Evolutionary conservation across 2,797 vertebrate genomes (phyloP).

Genomic region (Amblyraja radiata): DNA sequence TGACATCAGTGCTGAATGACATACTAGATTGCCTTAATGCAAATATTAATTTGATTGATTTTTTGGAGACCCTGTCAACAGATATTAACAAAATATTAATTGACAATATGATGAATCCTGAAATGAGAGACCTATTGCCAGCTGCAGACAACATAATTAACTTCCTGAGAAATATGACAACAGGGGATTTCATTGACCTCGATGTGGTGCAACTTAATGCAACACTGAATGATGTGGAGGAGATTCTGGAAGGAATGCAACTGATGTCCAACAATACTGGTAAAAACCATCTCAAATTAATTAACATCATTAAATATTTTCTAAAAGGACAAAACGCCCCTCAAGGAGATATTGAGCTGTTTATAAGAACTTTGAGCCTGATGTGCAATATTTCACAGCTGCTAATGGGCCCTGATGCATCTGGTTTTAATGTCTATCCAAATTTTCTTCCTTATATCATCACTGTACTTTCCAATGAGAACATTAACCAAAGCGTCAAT

Average conservation of each 20-base stretch:
- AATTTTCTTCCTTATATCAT: neutral
- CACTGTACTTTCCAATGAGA: neutral
- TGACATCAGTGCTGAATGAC: neutral
- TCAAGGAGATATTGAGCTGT: neutral
- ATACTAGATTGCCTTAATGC: neutral
- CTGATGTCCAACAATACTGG: neutral
- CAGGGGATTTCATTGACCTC: neutral
- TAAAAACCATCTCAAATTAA: neutral
- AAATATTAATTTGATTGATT: neutral
- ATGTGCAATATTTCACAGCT: slow-evolving; percentile 34
- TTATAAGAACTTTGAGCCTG: neutral
- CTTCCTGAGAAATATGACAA: slow-evolving; percentile 29
- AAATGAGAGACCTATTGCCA: neutral
- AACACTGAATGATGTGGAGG: slow-evolving; percentile 9
- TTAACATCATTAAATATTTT: neutral
- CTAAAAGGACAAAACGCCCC: neutral
- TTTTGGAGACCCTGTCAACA: neutral
- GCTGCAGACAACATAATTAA: slow-evolving; percentile 5
- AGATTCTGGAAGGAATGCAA: neutral
- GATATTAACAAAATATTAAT: slow-evolving; percentile 21
- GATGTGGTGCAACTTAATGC: neutral
- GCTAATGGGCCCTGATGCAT: neutral
- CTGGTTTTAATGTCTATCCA: neutral
- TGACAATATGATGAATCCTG: neutral
- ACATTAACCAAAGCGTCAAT: neutral